Evolutionary conservation across 1,140 invertebrate species (phyloP).

Genomic region (Pseudomyrmex sp.): DNA sequence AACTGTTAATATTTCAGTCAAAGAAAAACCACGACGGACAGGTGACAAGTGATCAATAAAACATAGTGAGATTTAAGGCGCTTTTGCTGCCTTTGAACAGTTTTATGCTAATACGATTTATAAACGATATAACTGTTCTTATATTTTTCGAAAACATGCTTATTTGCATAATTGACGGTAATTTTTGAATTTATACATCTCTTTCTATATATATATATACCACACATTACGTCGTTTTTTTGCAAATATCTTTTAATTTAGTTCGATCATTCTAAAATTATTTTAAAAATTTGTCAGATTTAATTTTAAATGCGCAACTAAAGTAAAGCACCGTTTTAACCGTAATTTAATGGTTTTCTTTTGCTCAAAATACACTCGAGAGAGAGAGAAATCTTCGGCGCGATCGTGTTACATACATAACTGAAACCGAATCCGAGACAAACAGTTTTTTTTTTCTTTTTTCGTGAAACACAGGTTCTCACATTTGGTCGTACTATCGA

Average conservation of each 20-base stretch:
- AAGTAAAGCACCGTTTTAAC: too few relatives aligned
- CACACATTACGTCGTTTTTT: background rate
- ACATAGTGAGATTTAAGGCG: constrained; percentile 35
- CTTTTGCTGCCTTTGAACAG: constrained; percentile 8
- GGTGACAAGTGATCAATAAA: constrained; percentile 27
- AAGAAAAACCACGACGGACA: constrained; percentile 22
- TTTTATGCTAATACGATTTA: background rate
- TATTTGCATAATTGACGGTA: background rate
- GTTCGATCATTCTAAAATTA: background rate
- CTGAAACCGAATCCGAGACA: background rate
- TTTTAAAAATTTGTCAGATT: too few relatives aligned
- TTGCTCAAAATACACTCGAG: too few relatives aligned
- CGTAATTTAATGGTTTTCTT: too few relatives aligned
- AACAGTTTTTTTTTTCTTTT: background rate
- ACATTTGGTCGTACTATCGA: constrained; percentile 51
- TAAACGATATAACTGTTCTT: constrained; percentile 5
- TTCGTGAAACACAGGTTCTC: background rate
- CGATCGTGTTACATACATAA: background rate
- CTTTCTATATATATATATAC: too few relatives aligned
- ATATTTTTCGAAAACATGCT: too few relatives aligned
- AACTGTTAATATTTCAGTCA: constrained; percentile 44
- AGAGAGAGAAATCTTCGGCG: too few relatives aligned
- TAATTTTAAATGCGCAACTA: too few relatives aligned
- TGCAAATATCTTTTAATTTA: background rate
- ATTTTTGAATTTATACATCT: background rate